Conservation (phyloP, 2,113 vertebrate species). For the Gila orcuttii region DNA sequence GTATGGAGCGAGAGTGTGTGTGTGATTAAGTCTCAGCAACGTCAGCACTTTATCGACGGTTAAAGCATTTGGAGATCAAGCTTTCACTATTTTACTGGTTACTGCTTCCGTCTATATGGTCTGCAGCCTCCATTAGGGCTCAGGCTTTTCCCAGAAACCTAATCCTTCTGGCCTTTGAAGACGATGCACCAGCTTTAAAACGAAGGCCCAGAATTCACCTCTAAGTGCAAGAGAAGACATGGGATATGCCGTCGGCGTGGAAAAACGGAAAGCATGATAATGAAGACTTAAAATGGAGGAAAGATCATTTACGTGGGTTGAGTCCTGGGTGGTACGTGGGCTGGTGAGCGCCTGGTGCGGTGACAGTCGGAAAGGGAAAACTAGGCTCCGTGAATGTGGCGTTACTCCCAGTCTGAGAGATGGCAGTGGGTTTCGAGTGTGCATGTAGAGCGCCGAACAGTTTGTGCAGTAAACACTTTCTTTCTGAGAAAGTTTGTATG, state of each 20-base stretch:
- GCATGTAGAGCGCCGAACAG: neutral
- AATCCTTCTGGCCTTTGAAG: conserved; percentile 32
- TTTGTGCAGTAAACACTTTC: conserved; percentile 40
- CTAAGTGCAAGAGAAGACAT: conserved; percentile 6
- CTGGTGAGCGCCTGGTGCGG: neutral
- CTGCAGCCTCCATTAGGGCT: conserved; percentile 62
- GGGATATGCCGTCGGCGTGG: neutral
- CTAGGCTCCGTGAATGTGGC: neutral
- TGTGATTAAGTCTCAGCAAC: conserved; percentile 69
- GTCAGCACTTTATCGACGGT: conserved; percentile 72
- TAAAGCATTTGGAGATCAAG: conserved; percentile 72
- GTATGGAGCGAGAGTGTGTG: neutral
- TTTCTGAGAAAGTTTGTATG: conserved; percentile 18
- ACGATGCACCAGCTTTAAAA: conserved; percentile 23
- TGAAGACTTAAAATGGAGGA: conserved; percentile 39
- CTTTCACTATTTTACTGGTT: conserved; percentile 71
- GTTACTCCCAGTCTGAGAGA: conserved; percentile 25
- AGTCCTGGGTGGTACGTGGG: conserved; percentile 25
- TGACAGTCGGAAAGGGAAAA: conserved; percentile 11
- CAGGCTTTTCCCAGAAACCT: conserved; percentile 49
- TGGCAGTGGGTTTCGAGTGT: neutral
- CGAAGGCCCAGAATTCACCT: conserved; percentile 15
- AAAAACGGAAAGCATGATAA: neutral
- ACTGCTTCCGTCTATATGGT: conserved; percentile 63
- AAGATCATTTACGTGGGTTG: conserved; percentile 12